Base-by-base conservation (phyloP, 2,113 vertebrate genomes). In the Peucedramus taeniatus region DNA sequence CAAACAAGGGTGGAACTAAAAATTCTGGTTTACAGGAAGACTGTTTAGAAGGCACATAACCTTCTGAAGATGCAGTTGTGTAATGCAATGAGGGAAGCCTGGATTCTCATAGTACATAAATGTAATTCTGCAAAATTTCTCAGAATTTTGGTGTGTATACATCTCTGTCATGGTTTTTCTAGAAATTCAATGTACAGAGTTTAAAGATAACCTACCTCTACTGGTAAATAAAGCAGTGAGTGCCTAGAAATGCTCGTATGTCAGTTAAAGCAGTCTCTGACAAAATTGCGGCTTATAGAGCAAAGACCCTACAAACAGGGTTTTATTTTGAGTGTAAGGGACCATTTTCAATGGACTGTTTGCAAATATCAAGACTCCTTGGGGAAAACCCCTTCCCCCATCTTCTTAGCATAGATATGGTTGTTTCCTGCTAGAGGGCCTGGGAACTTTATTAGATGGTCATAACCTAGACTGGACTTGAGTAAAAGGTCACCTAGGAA, bases 1-100 rank as follows among this genome's bases (percentile, higher is more conserved):
- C 64, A 95, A 92, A 70, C 45, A 93, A 68, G 26, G 31, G 28
- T 77, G 68, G 19, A 90, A 88, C 13, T 28, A 51, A 72, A 88
- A 83, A 60, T 57, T 86, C 66, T 57, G 1, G 49, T 90, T 92
- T 80, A 89, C 45, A 57, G 44, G 53, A 27, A 90, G 63, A 37
- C 22, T 45, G 65, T 76, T 69, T 65, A 53, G 70, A 92, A 61
- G 45, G 45, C 49, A 61, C 13, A 40, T 56, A 65, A 63, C 7
- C 22, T 18, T 83, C 57, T 76, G 65, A 83, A 80, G n/a, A 71
- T n/a, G 30, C 14, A 90, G 37, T 57, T 83, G 49, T 8, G 2
- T 51, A 72, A 76, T 21, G 31, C n/a, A 90, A 13, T 5, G 5
- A 72, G 40, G 22, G 30, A 83, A 53, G 39, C 68, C 31, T 33